Evolutionary conservation across 2,797 vertebrate species (phyloP), one percentile per base, ranked within the genome.

Genomic region (Cyprinodon diabolis): DNA sequence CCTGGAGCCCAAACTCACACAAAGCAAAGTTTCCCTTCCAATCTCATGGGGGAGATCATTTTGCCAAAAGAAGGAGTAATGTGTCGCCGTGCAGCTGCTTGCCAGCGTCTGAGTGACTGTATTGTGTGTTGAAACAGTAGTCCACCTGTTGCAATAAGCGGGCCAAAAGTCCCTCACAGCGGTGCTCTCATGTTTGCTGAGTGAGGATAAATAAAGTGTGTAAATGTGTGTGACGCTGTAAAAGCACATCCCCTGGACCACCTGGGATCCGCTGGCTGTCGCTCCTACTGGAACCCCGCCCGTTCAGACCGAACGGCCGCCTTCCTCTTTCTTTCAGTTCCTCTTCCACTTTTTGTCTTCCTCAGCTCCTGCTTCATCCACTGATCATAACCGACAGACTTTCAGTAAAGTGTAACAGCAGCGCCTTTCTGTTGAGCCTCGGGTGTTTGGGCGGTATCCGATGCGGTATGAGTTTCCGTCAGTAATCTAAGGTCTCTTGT

Each of bases 81-180:
- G 81, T 84, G 84, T 87, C 78, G 76, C 79, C 12, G 0, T 25
- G 85, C 92, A 93, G 92, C 92, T 93, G 92, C 88, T 82, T 55
- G 81, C 74, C 76, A 70, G 83, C 49, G 63, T 52, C 57, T 47
- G 70, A 68, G 80, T 77, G 78, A 71, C 76, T 69, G 82, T 30
- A 47, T 69, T 58, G 72, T 71, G 80, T 74, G 77, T 76, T 81
- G 90, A 82, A 91, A 91, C 86, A 89, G 88, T 79, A 77, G 79
- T 82, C 87, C 93, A 94, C 93, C 92, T 94, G 92, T 90, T 91
- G 85, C 84, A 84, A 80, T 81, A 84, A 87, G 78, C 66, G 14
- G 74, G 65, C 78, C 69, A 68, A 71, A 40, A 90, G 80, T 84
- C 92, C 83, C 90, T 83, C 84, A 79, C 81, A 37, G 74, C 25